Evolutionary conservation across 1,140 invertebrate genomes (phyloP), one percentile per base, ranked within the genome.

Genomic region (Drosophila simulans): DNA sequence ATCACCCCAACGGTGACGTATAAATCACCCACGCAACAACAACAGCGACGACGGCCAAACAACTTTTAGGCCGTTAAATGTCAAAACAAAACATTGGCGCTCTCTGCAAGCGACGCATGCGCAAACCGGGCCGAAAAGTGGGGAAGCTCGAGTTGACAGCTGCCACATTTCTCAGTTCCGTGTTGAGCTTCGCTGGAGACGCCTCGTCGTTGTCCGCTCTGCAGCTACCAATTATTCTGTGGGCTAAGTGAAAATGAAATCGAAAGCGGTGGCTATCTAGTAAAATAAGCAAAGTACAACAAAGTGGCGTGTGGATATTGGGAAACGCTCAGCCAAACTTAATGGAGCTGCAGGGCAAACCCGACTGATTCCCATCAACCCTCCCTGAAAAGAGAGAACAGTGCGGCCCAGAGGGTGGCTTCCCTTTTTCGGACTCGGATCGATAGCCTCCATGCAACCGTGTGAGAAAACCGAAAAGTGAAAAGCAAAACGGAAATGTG

Each of bases 361-460:
- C 10, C 17, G 1, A 17, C 12, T 11, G 4, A 35, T 25, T 11
- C 15, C 59, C 39, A 63, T 59, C 71, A 55, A 49, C 70, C 71
- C 51, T 34, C 52, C 12, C 15, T 34, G 34, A 75, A 63, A 46
- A 40, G 53, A 63, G 70, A 52, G 58, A 45, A 40, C 17, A 17
- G 37, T 12, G 31, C 17, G 20, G 12, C 54, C 22, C 63, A 27
- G 63, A 57, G 73, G 66, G 71, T 75, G 53, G 60, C 39, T 76
- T 58, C 71, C 62, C 54, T 49, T 76, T 76, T 57, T 55, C 69
- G 69, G 25, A 56, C 34, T 17, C 76, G 80, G 82, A 86, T 86
- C 82, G 82, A 86, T 86, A 88, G 70, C 69, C 57, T 37, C 69
- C 78, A 86, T 88, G 83, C 82, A 86, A 88, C 82, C 80, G 74